phyloP scores from a whole-genome alignment of 2,113 vertebrate genomes.

The Numida meleagris region DNA sequence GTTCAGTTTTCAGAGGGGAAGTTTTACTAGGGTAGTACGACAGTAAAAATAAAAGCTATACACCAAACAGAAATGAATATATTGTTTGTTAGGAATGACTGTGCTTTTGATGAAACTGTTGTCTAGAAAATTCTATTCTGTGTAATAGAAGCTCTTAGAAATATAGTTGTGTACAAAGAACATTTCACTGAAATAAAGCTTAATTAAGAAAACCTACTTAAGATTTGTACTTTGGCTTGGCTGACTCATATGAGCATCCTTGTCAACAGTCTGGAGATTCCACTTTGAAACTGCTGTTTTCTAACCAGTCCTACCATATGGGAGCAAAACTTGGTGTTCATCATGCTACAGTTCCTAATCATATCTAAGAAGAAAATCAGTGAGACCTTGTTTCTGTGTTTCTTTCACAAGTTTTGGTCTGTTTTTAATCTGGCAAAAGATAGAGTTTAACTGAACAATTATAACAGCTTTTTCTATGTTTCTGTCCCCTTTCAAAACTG shows the following conservation, averaged over 20 bases:
- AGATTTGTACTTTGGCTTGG: background rate
- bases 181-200: background rate
- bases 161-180: background rate
- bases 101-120: background rate
- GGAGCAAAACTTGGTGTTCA: background rate
- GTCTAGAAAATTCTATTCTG: background rate
- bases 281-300: background rate
- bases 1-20: background rate
- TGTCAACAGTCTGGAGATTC: background rate
- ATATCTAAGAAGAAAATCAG: background rate
- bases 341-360: background rate
- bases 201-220: background rate
- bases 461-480: background rate
- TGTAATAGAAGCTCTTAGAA: background rate
- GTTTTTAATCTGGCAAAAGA: background rate
- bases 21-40: background rate
- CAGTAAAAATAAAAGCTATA: background rate
- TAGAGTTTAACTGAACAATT: background rate
- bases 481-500: background rate
- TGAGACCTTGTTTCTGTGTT: background rate
- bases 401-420: background rate
- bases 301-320: background rate
- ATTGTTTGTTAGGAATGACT: background rate
- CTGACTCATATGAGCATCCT: background rate
- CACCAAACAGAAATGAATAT: background rate